A percentile compares a stretch with the other conserved stretches of the same genome.
These are phyloP conservation scores for Orchestia grillus DNA, from an alignment of 1,140 invertebrate species.

Conservation along the genomic window DNA sequence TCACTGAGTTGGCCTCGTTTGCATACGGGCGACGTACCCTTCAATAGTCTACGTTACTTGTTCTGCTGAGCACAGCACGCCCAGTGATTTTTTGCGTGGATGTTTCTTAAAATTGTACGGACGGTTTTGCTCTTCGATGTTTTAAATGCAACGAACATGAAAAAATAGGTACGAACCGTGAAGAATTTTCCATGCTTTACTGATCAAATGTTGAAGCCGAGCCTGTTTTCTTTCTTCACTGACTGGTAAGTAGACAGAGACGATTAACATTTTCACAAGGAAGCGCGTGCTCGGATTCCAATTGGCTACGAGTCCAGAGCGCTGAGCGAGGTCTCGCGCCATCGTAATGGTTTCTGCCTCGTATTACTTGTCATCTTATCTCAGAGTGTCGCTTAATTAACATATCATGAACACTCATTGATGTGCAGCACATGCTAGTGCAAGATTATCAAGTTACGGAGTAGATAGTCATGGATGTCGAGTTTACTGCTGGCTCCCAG, in stretches of 20 bases:
- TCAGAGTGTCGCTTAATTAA: neutral
- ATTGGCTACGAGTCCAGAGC: neutral
- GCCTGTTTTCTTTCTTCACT: too few relatives aligned
- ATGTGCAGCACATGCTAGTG: neutral
- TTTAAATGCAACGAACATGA: too few relatives aligned
- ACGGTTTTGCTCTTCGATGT: too few relatives aligned
- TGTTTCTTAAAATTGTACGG: too few relatives aligned
- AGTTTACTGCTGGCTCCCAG: neutral
- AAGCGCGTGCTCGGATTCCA: neutral
- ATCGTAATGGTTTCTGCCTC: neutral
- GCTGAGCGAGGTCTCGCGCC: neutral
- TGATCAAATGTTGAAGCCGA: too few relatives aligned
- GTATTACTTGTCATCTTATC: neutral
- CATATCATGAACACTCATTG: neutral
- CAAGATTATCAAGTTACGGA: neutral
- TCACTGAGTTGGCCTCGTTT: too few relatives aligned
- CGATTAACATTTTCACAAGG: neutral
- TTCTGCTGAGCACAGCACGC: too few relatives aligned
- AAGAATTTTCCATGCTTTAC: too few relatives aligned
- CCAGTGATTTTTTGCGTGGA: too few relatives aligned
- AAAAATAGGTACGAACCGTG: too few relatives aligned
- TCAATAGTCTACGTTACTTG: too few relatives aligned
- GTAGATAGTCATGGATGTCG: neutral
- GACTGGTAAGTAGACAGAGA: neutral
- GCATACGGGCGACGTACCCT: too few relatives aligned